Evolutionary conservation across 2,888 invertebrate genomes (phyloP).

Genomic region (Litoditis marina): DNA sequence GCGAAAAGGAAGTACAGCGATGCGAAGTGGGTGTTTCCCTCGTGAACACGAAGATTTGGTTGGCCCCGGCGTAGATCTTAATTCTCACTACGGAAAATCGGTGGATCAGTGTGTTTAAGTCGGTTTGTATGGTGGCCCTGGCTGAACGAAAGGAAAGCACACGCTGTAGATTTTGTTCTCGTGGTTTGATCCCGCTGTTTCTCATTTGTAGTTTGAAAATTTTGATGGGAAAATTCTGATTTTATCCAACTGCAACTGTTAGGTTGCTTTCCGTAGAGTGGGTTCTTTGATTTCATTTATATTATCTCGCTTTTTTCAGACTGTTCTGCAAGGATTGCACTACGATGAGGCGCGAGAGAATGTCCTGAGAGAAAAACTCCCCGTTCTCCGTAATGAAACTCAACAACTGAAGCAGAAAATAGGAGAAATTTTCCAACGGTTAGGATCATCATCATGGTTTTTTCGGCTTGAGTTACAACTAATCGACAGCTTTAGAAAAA

Average conservation of each 20-base stretch:
- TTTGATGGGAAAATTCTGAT: not conserved
- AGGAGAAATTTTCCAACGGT: not conserved
- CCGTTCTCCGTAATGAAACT: not conserved
- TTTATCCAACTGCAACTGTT: too few species aligned
- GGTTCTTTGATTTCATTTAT: not conserved
- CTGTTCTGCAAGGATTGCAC: slow-evolving; percentile 17
- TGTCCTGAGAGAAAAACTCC: not conserved
- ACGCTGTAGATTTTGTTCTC: not conserved
- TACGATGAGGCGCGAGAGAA: slow-evolving; percentile 26
- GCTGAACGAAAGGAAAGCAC: too few species aligned
- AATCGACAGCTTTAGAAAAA: too few species aligned
- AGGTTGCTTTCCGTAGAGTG: not conserved
- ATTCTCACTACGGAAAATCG: too few species aligned
- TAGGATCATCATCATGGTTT: too few species aligned
- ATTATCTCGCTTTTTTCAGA: slow-evolving; percentile 14
- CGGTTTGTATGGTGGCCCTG: too few species aligned
- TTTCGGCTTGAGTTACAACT: too few species aligned
- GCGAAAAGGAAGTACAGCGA: slow-evolving; percentile 62
- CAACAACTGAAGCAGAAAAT: not conserved
- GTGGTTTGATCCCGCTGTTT: not conserved
- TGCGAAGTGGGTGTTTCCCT: slow-evolving; percentile 8
- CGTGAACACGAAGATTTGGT: too few species aligned
- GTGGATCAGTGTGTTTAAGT: too few species aligned
- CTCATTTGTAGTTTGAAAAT: not conserved
- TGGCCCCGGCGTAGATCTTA: too few species aligned